phyloP scores from a whole-genome alignment of 2,113 vertebrate genomes.

The Cochlearius cochlearius region DNA sequence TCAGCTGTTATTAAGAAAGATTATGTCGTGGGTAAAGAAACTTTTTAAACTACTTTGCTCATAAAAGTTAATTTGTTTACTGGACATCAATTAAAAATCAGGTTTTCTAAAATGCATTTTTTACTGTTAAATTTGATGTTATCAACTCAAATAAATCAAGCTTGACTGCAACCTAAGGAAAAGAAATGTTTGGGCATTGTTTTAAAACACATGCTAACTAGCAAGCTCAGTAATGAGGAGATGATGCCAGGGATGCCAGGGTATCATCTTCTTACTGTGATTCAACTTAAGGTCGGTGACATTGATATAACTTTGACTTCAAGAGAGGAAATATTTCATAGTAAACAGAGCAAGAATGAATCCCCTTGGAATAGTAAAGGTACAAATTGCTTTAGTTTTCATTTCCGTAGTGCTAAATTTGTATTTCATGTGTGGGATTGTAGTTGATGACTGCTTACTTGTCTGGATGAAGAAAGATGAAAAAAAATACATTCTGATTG shows the following conservation, averaged over 20 bases:
- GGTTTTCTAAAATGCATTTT: neutral
- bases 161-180: neutral
- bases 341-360: slow-evolving; percentile 69
- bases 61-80: neutral
- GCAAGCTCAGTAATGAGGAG: slow-evolving; percentile 59
- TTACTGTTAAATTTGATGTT: neutral
- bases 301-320: slow-evolving; percentile 75
- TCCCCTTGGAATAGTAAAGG: slow-evolving; percentile 75
- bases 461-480: slow-evolving; percentile 59
- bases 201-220: slow-evolving; percentile 69
- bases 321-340: slow-evolving; percentile 72
- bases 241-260: slow-evolving; percentile 45
- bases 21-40: slow-evolving; percentile 5
- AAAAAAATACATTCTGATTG: slow-evolving; percentile 68
- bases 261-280: slow-evolving; percentile 59
- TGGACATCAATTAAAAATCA: slow-evolving; percentile 9
- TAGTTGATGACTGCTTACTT: slow-evolving; percentile 75
- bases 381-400: slow-evolving; percentile 80
- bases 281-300: slow-evolving; percentile 66
- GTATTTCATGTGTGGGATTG: slow-evolving; percentile 69
- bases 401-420: slow-evolving; percentile 74
- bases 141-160: slow-evolving; percentile 12
- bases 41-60: slow-evolving; percentile 19
- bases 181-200: slow-evolving; percentile 11
- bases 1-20: slow-evolving; percentile 27